phyloP scores from a whole-genome alignment of 2,888 invertebrate species.

The Gnatocerus cornutus region DNA sequence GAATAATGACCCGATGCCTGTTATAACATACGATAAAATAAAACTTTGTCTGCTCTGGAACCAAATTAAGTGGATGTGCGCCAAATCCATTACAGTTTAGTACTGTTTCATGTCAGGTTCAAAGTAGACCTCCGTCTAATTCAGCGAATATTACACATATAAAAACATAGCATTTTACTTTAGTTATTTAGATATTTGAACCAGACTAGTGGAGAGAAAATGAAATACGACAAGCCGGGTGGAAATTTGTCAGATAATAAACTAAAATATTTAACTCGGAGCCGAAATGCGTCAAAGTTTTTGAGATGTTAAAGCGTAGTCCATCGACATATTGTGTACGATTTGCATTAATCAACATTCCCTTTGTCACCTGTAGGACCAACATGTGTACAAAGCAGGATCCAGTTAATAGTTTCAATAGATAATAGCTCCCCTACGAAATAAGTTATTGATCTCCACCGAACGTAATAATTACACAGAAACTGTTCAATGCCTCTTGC shows the following conservation, averaged over 20 bases:
- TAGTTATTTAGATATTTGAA: conserved; percentile 1
- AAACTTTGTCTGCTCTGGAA: conserved; percentile 24
- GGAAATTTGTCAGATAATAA: not conserved
- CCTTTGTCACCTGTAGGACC: conserved; percentile 2
- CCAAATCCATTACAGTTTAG: conserved; percentile 42
- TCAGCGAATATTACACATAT: conserved; percentile 14
- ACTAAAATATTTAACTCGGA: not conserved
- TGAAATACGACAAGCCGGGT: not conserved
- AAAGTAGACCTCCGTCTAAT: conserved; percentile 10
- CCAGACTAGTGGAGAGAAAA: not conserved
- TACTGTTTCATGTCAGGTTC: conserved; percentile 37
- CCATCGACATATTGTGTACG: not conserved
- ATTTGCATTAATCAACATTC: conserved; percentile 13
- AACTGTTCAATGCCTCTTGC: not conserved
- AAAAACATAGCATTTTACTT: conserved; percentile 33
- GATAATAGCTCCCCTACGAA: conserved; percentile 13
- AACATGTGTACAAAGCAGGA: conserved; percentile 10
- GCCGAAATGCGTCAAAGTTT: not conserved
- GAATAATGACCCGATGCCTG: conserved; percentile 13
- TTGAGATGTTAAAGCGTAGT: too few species aligned
- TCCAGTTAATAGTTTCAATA: conserved; percentile 24
- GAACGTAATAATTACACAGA: conserved; percentile 16
- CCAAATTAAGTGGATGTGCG: conserved; percentile 39
- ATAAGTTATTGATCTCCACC: conserved; percentile 26
- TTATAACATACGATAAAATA: conserved; percentile 12